Evolutionary conservation across 2,797 vertebrate genomes (phyloP), one percentile per base, ranked within the genome.

Genomic region (Syngnathus rostellatus): DNA sequence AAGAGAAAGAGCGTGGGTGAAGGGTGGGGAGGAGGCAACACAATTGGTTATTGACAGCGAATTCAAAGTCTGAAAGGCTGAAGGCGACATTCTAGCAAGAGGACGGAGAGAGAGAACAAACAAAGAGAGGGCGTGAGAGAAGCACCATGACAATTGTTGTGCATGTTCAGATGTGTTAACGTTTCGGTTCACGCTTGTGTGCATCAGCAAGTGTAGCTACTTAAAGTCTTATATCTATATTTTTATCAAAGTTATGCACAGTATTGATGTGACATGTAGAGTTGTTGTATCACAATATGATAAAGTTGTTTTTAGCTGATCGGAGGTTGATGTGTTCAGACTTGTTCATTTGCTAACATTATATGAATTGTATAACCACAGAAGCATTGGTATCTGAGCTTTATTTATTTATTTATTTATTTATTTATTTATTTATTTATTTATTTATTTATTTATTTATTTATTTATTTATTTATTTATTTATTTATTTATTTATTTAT

Each of bases 11-110:
- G 83, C 71, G 82, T 72, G 82, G 79, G 80, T 81, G 78, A 75
- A 83, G 69, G 79, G 76, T 41, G 75, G 77, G 81, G 86, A 75
- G 78, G 77, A 75, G 77, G 77, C 78, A 80, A 84, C 85, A 90
- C 89, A 91, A 91, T 90, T 89, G 87, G 84, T 90, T 92, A 91
- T 91, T 92, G 91, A 93, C 90, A 89, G 83, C 80, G 81, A 88
- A 90, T 85, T 87, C 82, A 88, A 87, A 86, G 86, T 84, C 84
- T 87, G 82, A 90, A 86, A 87, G 83, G 87, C 75, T 81, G 81
- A 73, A 82, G 84, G 83, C 81, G 82, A 85, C 84, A 72, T 81
- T 84, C 87, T 84, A 81, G 82, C 71, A 77, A 78, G 73, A 76
- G 71, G 65, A 64, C 65, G 67, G 67, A 72, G 74, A 72, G 64